These are phyloP conservation scores for Callyntrura guangdongensis DNA, from an alignment of 2,888 invertebrate genomes.

Conservation along the genomic window DNA sequence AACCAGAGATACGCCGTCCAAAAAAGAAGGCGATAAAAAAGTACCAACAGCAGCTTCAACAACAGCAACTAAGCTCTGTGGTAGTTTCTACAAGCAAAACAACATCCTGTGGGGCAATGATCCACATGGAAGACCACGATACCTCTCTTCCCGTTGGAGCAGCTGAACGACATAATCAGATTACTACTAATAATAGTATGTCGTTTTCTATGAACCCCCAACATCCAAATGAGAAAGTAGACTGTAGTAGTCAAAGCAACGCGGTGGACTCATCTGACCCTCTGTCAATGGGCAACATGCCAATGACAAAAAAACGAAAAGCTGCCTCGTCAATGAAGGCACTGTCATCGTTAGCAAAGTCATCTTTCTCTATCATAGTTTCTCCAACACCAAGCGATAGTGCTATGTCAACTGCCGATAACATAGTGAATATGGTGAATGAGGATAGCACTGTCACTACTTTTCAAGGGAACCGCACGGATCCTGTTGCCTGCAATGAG, in stretches of 20 bases:
- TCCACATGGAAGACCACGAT: constrained; percentile 38
- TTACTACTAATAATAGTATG: too few relatives aligned
- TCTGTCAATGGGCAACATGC: constrained; percentile 80
- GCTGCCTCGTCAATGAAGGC: constrained; percentile 73
- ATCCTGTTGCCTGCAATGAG: constrained; percentile 7
- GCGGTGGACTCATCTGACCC: constrained; percentile 61
- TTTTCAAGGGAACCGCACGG: background rate
- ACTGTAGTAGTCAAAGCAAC: constrained; percentile 70
- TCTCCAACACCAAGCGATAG: too few relatives aligned
- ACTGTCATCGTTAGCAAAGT: background rate
- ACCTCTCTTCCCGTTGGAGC: constrained; percentile 36
- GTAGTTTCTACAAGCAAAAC: constrained; percentile 52
- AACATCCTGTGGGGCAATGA: background rate
- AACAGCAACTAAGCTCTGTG: constrained; percentile 60
- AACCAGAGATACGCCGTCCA: constrained; percentile 84
- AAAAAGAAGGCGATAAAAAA: constrained; percentile 84
- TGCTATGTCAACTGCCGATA: background rate
- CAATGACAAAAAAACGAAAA: constrained; percentile 86
- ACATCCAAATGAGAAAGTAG: constrained; percentile 60
- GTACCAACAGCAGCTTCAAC: constrained; percentile 68
- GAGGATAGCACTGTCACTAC: background rate
- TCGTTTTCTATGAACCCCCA: too few relatives aligned
- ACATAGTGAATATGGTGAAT: too few relatives aligned
- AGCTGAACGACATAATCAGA: background rate
- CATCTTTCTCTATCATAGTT: too few relatives aligned